Evolutionary conservation across 2,888 invertebrate species (phyloP).

Genomic region (Mesorhabditis belari): DNA sequence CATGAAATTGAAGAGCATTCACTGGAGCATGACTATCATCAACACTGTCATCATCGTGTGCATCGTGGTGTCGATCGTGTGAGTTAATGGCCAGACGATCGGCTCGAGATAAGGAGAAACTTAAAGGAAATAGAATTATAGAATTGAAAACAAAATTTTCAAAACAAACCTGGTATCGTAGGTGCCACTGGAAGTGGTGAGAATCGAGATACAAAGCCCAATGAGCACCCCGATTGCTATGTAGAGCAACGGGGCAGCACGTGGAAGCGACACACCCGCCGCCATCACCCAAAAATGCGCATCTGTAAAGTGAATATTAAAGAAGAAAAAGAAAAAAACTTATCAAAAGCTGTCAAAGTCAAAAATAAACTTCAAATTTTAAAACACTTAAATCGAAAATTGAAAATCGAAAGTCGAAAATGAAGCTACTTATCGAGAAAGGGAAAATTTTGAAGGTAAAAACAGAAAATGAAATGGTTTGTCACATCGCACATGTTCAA

Average conservation of each 20-base stretch:
- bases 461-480: too few relatives aligned
- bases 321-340: background rate
- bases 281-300: background rate
- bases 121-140: too few relatives aligned
- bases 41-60: constrained; percentile 31
- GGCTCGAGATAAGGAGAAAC: background rate
- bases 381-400: too few relatives aligned
- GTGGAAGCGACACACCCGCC: constrained; percentile 13
- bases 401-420: too few relatives aligned
- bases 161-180: too few relatives aligned
- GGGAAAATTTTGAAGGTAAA: too few relatives aligned
- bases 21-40: constrained; percentile 46
- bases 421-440: too few relatives aligned
- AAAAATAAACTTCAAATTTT: background rate
- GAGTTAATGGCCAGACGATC: background rate
- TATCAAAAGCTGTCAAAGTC: background rate
- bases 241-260: constrained; percentile 32
- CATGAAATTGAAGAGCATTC: constrained; percentile 47
- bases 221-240: constrained; percentile 42
- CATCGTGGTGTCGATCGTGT: background rate
- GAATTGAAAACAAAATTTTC: too few relatives aligned
- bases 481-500: too few relatives aligned
- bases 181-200: too few relatives aligned
- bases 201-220: constrained; percentile 37
- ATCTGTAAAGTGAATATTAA: background rate